These are phyloP conservation scores for Hedychridium roseum DNA, from an alignment of 2,888 invertebrate genomes.

Conservation along the genomic window DNA sequence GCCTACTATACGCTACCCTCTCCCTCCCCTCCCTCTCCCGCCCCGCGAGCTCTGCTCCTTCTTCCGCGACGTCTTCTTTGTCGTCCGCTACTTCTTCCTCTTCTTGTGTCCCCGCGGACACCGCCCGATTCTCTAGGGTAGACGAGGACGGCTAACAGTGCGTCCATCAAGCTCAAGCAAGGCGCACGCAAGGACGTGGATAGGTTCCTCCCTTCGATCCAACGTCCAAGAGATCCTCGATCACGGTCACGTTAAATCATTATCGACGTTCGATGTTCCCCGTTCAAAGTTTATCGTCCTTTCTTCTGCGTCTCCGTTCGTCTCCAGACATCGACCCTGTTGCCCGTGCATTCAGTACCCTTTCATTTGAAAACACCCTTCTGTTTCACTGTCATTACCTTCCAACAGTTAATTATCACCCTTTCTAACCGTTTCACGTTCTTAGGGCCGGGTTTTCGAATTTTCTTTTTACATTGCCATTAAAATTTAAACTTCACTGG, in stretches of 20 bases:
- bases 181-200: constrained; percentile 6
- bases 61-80: constrained; percentile 1
- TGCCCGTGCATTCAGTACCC: no score
- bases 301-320: constrained; percentile 5
- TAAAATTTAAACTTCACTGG: no score
- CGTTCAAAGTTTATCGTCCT: constrained; percentile 18
- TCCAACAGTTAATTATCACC: no score
- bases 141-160: constrained; percentile 20
- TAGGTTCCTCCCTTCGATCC: background rate
- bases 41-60: constrained; percentile 3
- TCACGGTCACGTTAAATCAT: constrained; percentile 23
- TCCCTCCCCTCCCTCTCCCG: constrained; percentile 10
- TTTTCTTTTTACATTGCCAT: no score
- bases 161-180: constrained; percentile 30
- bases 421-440: no score
- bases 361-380: no score
- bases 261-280: constrained; percentile 12
- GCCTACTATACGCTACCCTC: constrained; percentile 32
- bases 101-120: constrained; percentile 5
- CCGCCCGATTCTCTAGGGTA: constrained; percentile 10
- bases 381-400: no score
- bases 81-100: constrained; percentile 15
- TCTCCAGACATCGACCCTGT: no score
- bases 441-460: no score
- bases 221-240: constrained; percentile 13